These are phyloP conservation scores for Procambarus clarkii DNA, from an alignment of 1,140 invertebrate genomes.

Conservation along the genomic window DNA sequence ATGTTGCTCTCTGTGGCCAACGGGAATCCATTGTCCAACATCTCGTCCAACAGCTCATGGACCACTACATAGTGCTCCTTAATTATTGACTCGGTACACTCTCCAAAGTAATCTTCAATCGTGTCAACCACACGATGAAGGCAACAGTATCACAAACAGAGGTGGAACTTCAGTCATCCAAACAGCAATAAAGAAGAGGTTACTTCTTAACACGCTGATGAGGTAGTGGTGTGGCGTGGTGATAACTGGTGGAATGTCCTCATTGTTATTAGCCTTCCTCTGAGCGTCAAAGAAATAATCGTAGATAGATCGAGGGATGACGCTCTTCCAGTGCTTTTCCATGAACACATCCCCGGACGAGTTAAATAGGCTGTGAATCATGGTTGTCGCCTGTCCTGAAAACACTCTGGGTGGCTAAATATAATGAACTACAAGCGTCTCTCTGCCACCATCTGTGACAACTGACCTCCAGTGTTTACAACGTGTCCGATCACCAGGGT, in stretches of 20 bases:
- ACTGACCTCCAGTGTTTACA: too few relatives aligned
- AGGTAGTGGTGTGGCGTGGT: constrained; percentile 98
- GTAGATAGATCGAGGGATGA: constrained; percentile 96
- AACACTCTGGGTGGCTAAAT: too few relatives aligned
- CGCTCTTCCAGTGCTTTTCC: constrained; percentile 99
- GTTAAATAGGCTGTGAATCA: constrained; percentile 98
- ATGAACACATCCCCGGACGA: constrained; percentile 98
- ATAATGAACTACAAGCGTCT: too few relatives aligned
- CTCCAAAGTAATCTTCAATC: constrained; percentile 97
- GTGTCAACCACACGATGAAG: constrained; percentile 97
- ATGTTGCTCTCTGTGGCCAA: constrained; percentile 99
- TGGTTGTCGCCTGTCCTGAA: constrained; percentile 76
- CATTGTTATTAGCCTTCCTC: constrained; percentile 86
- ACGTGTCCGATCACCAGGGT: too few relatives aligned
- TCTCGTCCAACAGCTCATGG: constrained; percentile 92
- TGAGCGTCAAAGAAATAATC: constrained; percentile 99
- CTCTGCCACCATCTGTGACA: too few relatives aligned
- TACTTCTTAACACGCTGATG: constrained; percentile 95
- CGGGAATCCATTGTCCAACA: constrained; percentile 99
- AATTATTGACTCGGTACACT: constrained; percentile 96
- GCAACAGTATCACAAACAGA: constrained; percentile 98
- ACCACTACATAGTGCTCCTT: constrained; percentile 98
- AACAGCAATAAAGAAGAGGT: constrained; percentile 96
- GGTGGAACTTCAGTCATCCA: constrained; percentile 98
- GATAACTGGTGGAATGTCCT: constrained; percentile 97